These are phyloP conservation scores for Mechanitis messenoides DNA, from an alignment of 2,888 invertebrate species.

Conservation along the genomic window DNA sequence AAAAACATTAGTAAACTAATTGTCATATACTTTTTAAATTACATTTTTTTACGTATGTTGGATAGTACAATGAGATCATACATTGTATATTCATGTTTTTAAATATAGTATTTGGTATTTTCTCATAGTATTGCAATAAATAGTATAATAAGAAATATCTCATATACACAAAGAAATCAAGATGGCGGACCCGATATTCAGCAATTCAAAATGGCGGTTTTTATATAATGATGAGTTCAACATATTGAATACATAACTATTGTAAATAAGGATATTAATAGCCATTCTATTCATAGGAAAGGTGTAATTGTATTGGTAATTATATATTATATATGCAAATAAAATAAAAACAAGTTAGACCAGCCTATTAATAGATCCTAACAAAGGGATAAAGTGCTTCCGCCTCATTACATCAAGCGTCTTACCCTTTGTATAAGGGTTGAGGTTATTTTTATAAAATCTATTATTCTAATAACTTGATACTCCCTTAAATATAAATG, in stretches of 20 bases:
- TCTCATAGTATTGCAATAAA: too few relatives aligned
- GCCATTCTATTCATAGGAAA: constrained; percentile 9
- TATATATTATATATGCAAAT: constrained; percentile 20
- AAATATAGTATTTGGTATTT: too few relatives aligned
- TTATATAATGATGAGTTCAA: background rate
- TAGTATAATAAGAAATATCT: too few relatives aligned
- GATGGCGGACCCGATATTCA: too few relatives aligned
- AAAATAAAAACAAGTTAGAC: constrained; percentile 19
- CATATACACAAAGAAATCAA: too few relatives aligned
- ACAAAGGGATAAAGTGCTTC: constrained; percentile 17
- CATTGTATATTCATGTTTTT: too few relatives aligned
- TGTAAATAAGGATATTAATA: constrained; percentile 3
- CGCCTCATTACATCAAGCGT: constrained; percentile 18
- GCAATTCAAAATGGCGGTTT: too few relatives aligned
- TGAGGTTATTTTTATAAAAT: background rate
- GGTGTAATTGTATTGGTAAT: constrained; percentile 16
- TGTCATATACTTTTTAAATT: too few relatives aligned
- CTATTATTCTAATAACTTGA: background rate
- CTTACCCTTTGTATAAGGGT: background rate
- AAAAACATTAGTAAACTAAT: too few relatives aligned
- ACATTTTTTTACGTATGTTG: too few relatives aligned
- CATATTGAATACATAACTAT: background rate
- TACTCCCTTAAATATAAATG: background rate
- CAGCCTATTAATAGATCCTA: constrained; percentile 15
- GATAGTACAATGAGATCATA: too few relatives aligned